These are phyloP conservation scores for Drosophila ustulata DNA, from an alignment of 2,888 invertebrate genomes.

Conservation along the genomic window DNA sequence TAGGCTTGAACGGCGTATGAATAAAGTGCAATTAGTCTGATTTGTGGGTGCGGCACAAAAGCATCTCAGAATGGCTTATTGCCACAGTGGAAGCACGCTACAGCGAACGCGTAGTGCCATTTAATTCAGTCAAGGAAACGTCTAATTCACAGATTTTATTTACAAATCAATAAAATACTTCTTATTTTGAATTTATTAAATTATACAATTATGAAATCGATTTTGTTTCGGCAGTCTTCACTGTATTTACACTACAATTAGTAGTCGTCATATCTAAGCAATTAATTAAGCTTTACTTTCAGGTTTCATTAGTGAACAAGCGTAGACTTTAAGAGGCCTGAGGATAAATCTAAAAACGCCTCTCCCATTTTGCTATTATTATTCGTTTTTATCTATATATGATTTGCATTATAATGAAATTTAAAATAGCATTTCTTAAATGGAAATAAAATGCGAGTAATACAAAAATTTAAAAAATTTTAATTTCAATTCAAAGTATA, in stretches of 20 bases:
- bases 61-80: conserved; percentile 23
- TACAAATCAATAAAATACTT: no score
- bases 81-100: conserved; percentile 1
- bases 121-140: no score
- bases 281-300: neutral
- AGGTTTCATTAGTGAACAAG: conserved; percentile 2
- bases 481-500: no score
- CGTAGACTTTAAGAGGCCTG: neutral
- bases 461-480: no score
- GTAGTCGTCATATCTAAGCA: neutral
- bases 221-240: neutral
- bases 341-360: neutral
- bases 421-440: no score
- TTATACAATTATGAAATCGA: no score
- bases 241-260: neutral
- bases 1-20: conserved; percentile 15
- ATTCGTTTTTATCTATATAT: neutral
- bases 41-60: conserved; percentile 38
- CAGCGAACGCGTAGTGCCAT: neutral
- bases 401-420: no score
- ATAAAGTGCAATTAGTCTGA: conserved; percentile 41
- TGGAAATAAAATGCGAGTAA: no score
- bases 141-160: no score
- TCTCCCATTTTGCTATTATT: neutral
- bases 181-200: no score